Evolutionary conservation across 2,113 vertebrate species (phyloP).

Genomic region (Neolamprologus devosi): DNA sequence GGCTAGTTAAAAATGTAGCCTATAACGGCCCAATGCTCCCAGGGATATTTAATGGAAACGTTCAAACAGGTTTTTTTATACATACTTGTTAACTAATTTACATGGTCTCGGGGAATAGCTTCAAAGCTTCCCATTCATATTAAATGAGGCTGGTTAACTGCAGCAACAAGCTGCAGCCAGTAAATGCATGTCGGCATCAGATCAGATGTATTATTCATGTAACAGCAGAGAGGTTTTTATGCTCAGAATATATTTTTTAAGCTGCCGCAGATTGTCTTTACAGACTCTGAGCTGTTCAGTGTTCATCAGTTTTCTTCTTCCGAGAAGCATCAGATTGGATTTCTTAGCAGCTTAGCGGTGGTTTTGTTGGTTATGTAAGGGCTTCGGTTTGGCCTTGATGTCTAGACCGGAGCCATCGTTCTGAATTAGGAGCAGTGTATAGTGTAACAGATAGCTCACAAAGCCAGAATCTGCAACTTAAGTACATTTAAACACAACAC

Average conservation of each 20-base stretch:
- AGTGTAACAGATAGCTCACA: neutral
- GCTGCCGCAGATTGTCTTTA: neutral
- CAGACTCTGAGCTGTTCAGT: neutral
- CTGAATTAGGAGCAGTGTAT: neutral
- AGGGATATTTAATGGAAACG: neutral
- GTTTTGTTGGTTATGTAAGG: constrained; percentile 68
- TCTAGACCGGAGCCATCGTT: neutral
- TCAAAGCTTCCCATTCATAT: neutral
- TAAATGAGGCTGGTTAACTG: neutral
- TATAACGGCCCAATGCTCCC: neutral
- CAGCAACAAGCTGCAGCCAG: neutral
- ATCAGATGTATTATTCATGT: neutral
- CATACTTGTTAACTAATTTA: neutral
- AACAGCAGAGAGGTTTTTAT: neutral
- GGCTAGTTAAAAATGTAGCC: neutral
- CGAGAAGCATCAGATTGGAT: neutral
- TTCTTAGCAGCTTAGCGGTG: constrained; percentile 60
- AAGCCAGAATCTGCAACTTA: neutral
- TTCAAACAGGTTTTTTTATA: neutral
- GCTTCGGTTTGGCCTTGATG: constrained; percentile 2
- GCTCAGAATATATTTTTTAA: neutral
- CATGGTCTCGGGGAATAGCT: neutral
- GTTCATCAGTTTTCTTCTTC: neutral
- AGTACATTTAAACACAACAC: neutral
- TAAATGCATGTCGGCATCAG: neutral